Evolutionary conservation across 2,113 vertebrate species (phyloP), one percentile per base, ranked within the genome.

Genomic region (Muntiacus muntjak): DNA sequence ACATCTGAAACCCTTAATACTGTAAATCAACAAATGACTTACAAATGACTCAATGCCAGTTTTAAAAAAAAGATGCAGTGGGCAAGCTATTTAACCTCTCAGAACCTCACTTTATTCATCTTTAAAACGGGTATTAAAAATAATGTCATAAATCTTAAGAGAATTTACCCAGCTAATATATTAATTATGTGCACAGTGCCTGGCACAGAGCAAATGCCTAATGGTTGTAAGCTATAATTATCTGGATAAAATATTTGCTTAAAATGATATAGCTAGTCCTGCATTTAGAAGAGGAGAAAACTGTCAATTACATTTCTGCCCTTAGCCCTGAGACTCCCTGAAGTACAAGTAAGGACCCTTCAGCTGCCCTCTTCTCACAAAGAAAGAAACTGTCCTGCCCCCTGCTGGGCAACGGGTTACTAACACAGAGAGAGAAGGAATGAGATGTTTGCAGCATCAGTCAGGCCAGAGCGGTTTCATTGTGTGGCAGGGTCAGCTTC

Each of bases 381-480:
- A 58, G 47, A 90, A 30, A 93, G 16, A 88, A 97, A 92, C 62
- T 55, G 67, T 40, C 52, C 89, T 87, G 95, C 95, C 95, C 96
- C 94, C 96, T 95, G 85, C 87, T 67, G 47, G 96, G 26, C 50
- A 88, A 0, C 0, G 79, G 15, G 2, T 45, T 60, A 98, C 28
- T 26, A 82, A 92, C 97, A 92, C 45, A 82, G 11, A n/a, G 52
- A 76, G 45, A 88, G 14, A 47, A 9, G 30, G 71, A 6, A 36
- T 6, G 54, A 50, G 26, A n/a, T 0, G 33, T 28, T 1, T 0
- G 1, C 13, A 33, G 79, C 43, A n/a, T 7, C 16, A 71, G 30
- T 23, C 17, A 0, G 21, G 57, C 33, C 0, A 4, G 25, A 19
- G 47, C 0, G 0, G 11, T 36, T 1, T 21, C 33, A 11, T 1